Evolutionary conservation across 2,113 vertebrate species (phyloP), one percentile per base, ranked within the genome.

Genomic region (Microcebus ravelobensis): DNA sequence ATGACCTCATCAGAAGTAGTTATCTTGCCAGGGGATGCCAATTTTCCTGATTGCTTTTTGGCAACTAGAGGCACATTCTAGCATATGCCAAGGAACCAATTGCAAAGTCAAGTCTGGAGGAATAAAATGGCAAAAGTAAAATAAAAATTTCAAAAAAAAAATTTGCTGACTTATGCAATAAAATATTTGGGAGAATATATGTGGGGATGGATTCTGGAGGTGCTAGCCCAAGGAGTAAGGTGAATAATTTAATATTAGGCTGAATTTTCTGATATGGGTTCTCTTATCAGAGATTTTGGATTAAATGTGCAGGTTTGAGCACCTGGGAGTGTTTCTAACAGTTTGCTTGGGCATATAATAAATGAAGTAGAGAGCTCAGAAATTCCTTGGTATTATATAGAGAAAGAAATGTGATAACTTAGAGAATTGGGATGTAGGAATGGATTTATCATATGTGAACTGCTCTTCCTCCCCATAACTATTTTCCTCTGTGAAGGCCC

Each of bases 301-400:
- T 87, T 82, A 63, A 63, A 59, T 87, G 8, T 90, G 76, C n/a
- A 90, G 42, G 39, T 74, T 94, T 92, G 91, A 92, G 59, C 29
- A 86, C 25, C 59, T 89, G 42, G 18, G 31, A 91, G 23, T 88
- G n/a, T 74, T 86, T 91, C 84, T 80, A 77, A 77, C 20, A 31
- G 21, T 87, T 88, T 91, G 48, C n/a, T 87, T 20, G 39, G 52
- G 9, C 20, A 86, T 23, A 59, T 9, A 36, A 20, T 76, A 90
- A 76, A 83, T 71, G 21, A 94, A 81, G 25, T 14, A 67, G 48
- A 45, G 15, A 61, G 67, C 25, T 42, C 27, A 95, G 80, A 82
- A 76, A 74, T 92, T 45, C 42, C 21, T 82, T 81, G 8, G 5
- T 61, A 48, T 82, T 63, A 52, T 45, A 63, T 25, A 34, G 45